A percentile compares a stretch with the other conserved stretches of the same genome.
Conservation (phyloP, 64 coral and sea anemone species). For the Montipora efflorescens region DNA sequence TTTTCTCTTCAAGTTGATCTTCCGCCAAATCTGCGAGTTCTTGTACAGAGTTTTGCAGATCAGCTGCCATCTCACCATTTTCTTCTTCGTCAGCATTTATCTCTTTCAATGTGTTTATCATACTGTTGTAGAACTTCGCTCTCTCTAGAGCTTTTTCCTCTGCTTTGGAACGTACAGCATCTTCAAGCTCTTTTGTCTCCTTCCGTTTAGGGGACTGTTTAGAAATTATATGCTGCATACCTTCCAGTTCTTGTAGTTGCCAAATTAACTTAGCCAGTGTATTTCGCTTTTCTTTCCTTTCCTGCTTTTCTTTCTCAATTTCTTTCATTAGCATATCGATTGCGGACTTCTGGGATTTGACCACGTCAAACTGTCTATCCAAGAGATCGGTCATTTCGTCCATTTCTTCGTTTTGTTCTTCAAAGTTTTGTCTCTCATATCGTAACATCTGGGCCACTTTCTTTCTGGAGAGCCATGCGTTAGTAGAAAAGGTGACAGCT, state of each 20-base stretch:
- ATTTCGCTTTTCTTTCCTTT: conserved; percentile 73
- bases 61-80: conserved; percentile 54
- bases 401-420: conserved; percentile 85
- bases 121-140: conserved; percentile 69
- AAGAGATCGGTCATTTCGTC: conserved; percentile 83
- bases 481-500: conserved; percentile 50
- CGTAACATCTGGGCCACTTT: conserved; percentile 69
- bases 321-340: conserved; percentile 84
- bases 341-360: conserved; percentile 81
- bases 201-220: conserved; percentile 30
- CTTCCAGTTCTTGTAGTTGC: conserved; percentile 90
- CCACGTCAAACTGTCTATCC: conserved; percentile 88
- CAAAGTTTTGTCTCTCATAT: conserved; percentile 75
- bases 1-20: conserved; percentile 63
- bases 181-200: conserved; percentile 63
- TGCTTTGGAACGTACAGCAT: conserved; percentile 51
- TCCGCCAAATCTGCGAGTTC: conserved; percentile 65
- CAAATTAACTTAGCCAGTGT: conserved; percentile 86
- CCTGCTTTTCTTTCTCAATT: conserved; percentile 85
- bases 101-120: conserved; percentile 72
- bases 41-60: conserved; percentile 68
- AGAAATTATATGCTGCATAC: conserved; percentile 74
- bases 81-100: conserved; percentile 72
- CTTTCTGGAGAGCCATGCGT: conserved; percentile 72
- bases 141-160: conserved; percentile 77